Percentiles rank a stretch among this genome's conserved stretches.
Evolutionary conservation across 2,888 invertebrate species (phyloP).

Genomic region (Nezara viridula): DNA sequence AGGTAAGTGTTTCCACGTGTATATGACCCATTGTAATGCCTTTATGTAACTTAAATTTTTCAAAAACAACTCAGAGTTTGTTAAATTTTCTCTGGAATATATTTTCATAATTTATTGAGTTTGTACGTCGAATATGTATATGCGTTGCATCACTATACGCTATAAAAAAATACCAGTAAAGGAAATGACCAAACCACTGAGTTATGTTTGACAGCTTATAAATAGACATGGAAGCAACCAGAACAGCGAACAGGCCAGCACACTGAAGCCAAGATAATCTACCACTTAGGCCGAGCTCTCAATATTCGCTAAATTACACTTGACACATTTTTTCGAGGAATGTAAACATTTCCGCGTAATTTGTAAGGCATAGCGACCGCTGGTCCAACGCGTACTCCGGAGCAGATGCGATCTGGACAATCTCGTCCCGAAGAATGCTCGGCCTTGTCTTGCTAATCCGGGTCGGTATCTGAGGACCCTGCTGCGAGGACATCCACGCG

Average conservation of each 20-base stretch:
- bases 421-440: background rate
- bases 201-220: background rate
- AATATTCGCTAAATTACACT: conserved; percentile 25
- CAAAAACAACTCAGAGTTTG: too few relatives aligned
- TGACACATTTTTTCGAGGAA: conserved; percentile 14
- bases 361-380: conserved; percentile 12
- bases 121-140: too few relatives aligned
- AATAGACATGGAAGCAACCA: background rate
- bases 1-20: too few relatives aligned
- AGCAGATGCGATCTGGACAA: background rate
- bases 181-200: background rate
- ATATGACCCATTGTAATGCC: too few relatives aligned
- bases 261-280: background rate
- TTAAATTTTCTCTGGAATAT: too few relatives aligned
- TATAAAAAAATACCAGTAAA: too few relatives aligned
- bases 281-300: background rate
- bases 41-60: too few relatives aligned
- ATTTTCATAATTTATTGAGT: too few relatives aligned
- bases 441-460: background rate
- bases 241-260: background rate
- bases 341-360: conserved; percentile 37
- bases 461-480: conserved; percentile 18
- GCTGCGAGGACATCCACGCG: background rate
- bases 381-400: background rate
- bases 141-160: too few relatives aligned